Base-by-base conservation (phyloP, 2,888 invertebrate species). In the Cistogaster globosa region DNA sequence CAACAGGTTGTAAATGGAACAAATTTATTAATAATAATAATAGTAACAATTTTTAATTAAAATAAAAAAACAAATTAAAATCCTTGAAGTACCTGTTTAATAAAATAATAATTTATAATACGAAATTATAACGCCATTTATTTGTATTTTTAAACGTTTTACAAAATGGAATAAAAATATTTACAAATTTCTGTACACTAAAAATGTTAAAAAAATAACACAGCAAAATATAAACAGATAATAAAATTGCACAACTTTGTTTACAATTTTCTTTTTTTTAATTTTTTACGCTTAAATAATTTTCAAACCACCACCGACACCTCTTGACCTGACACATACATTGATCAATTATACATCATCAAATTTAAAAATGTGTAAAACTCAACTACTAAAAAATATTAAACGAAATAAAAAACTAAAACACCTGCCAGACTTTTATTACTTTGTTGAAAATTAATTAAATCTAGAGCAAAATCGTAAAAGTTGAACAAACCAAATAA, bases 381-480 rank as follows among this genome's bases (percentile, higher is more conserved):
- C n/a, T 32, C 3, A 57, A 22, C 42, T 42, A 3, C 9, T 32
- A 6, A 67, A 45, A 57, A 5, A 26, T 58, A 67, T 22, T 48
- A 26, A 26, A 12, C 8, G 32, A 20, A 48, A 58, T 48, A 60
- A 8, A 68, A 20, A 2, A 51, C 12, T 2, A 36, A 60, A 36
- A 22, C 22, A 58, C 36, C 51, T 77, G 77, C 18, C 32, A 57
- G 32, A 26, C 32, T 38, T 62, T 42, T 58, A 42, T 69, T 42
- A 18, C 38, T 63, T 53, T 42, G 42, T 55, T 42, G 26, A 1
- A 53, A 42, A 63, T n/a, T 18, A 18, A 62, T 57, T 11, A 78
- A 75, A 84, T 71, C 65, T 84, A 75, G 83, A 84, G 83, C 83
- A 75, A 79, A 79, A 75, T 69, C 83, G 53, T 79, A 75, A 79